Evolutionary conservation across 1,140 invertebrate genomes (phyloP), one percentile per base, ranked within the genome.

Genomic region (Drosophila burlai): DNA sequence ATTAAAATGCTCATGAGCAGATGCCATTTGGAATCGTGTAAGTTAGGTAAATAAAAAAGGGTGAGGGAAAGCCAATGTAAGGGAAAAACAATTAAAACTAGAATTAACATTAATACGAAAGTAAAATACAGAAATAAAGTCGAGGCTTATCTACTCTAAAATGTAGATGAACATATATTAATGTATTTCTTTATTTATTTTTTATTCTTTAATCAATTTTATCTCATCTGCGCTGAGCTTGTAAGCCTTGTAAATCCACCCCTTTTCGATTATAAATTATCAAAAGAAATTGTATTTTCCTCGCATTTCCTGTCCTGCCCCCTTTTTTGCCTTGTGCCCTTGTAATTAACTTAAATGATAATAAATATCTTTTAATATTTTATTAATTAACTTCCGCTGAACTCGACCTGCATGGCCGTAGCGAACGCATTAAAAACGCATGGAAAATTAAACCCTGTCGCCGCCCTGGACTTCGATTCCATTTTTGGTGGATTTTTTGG

Each of bases 351-450:
- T 89, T 89, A 89, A 89, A 85, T 90, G 79, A 85, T 85, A 90
- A 90, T 90, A 90, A 90, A 91, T 90, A 91, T 85, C 81, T 80
- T 90, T 85, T 90, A 90, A 90, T 90, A 90, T 85, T 85, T 90
- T 90, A 90, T 90, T 90, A 90, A 90, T 90, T 91, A 90, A 90
- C 85, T 90, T 90, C 85, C 85, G 85, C 26, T 84, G 78, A 65
- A 81, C 71, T 74, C 72, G 54, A 50, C 68, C 18, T 38, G 29
- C 36, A 55, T 9, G 15, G 11, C 18, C 24, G 43, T 52, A 49
- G 16, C 21, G 34, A 59, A 80, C 71, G 71, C 75, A 90, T 90
- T 90, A 89, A 89, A 87, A 82, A 90, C 81, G 73, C 85, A 89
- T 89, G 85, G 83, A 89, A 89, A 89, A 89, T 89, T 89, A 89